Base-by-base conservation (phyloP, 2,888 invertebrate species). In the Tenthredo scrophulariae region DNA sequence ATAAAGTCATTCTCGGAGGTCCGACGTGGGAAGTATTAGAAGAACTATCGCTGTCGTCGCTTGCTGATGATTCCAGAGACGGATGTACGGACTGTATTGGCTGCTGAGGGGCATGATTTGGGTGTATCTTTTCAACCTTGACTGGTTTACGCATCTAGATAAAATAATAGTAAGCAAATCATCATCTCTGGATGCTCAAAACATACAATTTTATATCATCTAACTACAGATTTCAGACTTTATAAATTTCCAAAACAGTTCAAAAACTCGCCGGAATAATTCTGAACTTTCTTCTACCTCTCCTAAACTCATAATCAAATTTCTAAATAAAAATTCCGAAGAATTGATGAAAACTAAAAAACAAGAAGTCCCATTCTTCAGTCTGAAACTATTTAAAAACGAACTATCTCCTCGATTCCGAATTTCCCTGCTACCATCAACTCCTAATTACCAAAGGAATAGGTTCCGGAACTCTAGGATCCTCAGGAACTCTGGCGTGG, bases 1-100 rank as follows among this genome's bases (percentile, higher is more conserved):
- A 98, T 18, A 98, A 94, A 0, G 97, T 97, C 91, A 98, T 94
- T 86, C 96, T 95, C 89, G 91, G 93, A 83, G 93, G 94, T 67
- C 93, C 96, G 80, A 96, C 95, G 33, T 96, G 96, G 0, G 96
- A 95, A 62, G 95, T 92, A 86, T 93, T 91, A 5, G 95, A 95
- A 2, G 94, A 94, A 87, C 95, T 95, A 46, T 94, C 94, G 87
- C 95, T 95, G 86, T 95, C 95, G 88, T 96, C 96, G 50, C 96
- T 95, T 13, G 95, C 95, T 2, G 96, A 95, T 2, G 95, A 95
- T 85, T 94, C 95, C 1, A 93, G 93, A 9, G 94, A 93, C 67
- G 92, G 91, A 87, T 92, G 91, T 74, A 90, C 90, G 15, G 83
- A 65, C 86, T 91, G 88, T 67, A 89, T 89, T 50, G 91, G 84